Evolutionary conservation across 30 jellyfish, hydroid and myxozoan genomes (phyloP).

Genomic region (Turritopsis dohrnii): DNA sequence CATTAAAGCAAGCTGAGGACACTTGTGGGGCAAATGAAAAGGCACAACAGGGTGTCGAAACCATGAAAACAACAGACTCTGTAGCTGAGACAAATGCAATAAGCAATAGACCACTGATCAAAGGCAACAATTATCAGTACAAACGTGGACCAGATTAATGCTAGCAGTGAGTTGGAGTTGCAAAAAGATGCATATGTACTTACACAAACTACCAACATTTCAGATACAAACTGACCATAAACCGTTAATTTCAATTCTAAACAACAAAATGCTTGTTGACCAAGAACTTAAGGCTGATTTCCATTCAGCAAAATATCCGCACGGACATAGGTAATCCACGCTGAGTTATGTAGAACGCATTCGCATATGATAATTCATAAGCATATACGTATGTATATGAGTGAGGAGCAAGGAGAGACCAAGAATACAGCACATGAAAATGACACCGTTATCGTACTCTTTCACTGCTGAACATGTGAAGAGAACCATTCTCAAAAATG

Average conservation of each 20-base stretch:
- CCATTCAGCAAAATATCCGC: too few species aligned
- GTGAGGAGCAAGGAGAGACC: too few species aligned
- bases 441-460: not conserved
- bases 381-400: too few species aligned
- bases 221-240: conserved; percentile 6
- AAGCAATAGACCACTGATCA: not conserved
- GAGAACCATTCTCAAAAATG: not conserved
- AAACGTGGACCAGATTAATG: conserved; percentile 12
- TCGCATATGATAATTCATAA: too few species aligned
- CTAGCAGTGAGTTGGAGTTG: not conserved
- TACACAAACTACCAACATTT: too few species aligned
- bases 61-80: conserved; percentile 10
- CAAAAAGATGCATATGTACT: too few species aligned
- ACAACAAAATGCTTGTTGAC: not conserved
- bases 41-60: conserved; percentile 10
- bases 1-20: conserved; percentile 8
- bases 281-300: too few species aligned
- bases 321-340: too few species aligned
- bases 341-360: too few species aligned
- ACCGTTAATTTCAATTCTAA: not conserved
- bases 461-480: not conserved
- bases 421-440: not conserved
- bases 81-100: conserved; percentile 3
- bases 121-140: conserved; percentile 8
- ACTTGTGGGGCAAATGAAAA: conserved; percentile 9